Evolutionary conservation across 2,113 vertebrate genomes (phyloP).

Genomic region (Mormyrus lacerda): DNA sequence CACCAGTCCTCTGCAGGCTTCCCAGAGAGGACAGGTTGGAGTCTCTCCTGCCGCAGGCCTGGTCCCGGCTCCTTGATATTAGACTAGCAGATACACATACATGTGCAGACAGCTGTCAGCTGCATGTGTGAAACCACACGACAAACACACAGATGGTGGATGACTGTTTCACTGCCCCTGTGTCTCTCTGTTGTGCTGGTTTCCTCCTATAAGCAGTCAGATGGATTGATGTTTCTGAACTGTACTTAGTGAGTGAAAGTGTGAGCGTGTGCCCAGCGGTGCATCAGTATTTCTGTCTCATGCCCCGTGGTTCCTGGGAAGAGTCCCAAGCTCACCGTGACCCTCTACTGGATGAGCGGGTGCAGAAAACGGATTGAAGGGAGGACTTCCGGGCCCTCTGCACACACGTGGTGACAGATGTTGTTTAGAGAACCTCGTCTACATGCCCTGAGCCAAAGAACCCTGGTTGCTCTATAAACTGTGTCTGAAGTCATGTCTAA

Average conservation of each 20-base stretch:
- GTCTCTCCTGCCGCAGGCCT: slow-evolving; percentile 6
- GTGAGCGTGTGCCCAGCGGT: background rate
- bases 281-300: background rate
- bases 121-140: background rate
- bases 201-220: background rate
- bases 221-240: background rate
- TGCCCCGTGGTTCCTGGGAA: background rate
- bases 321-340: background rate
- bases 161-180: background rate
- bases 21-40: slow-evolving; percentile 20
- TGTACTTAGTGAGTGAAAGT: background rate
- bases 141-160: background rate
- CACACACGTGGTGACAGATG: background rate
- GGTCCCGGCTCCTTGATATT: slow-evolving; percentile 11
- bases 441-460: background rate
- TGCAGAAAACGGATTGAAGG: background rate
- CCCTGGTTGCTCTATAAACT: background rate
- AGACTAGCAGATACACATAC: slow-evolving; percentile 9
- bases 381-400: background rate
- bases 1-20: slow-evolving; percentile 19
- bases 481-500: background rate
- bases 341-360: background rate
- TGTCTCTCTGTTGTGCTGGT: background rate
- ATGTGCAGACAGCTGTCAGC: background rate
- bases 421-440: background rate